A percentile compares a stretch with the other conserved stretches of the same genome.
phyloP scores from a whole-genome alignment of 2,797 vertebrate species.

The Lepus oiostolus region DNA sequence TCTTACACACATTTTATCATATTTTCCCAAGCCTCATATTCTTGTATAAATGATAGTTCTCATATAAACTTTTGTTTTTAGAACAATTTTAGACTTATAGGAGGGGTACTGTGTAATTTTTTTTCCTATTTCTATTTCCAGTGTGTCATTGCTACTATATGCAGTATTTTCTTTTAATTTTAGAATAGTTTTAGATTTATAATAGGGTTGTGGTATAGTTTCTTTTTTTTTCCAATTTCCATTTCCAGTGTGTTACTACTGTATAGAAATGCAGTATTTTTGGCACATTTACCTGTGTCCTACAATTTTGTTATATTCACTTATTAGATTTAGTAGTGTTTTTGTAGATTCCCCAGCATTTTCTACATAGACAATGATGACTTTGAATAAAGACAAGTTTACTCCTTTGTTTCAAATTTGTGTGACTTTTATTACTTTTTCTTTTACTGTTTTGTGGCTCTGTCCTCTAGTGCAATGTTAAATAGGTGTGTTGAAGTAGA shows the following conservation, averaged over 20 bases:
- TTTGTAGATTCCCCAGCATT: too few relatives aligned
- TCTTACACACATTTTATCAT: conserved; percentile 45
- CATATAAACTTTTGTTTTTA: conserved; percentile 29
- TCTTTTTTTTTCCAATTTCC: too few relatives aligned
- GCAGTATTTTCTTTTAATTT: too few relatives aligned
- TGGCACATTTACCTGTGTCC: not conserved
- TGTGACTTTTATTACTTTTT: not conserved
- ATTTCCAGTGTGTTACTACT: too few relatives aligned
- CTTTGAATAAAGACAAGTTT: conserved; percentile 14
- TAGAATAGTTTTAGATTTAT: too few relatives aligned
- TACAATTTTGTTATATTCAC: not conserved
- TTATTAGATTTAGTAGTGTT: not conserved
- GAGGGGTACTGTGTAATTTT: not conserved
- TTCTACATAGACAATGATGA: not conserved
- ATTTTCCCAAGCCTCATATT: conserved; percentile 32
- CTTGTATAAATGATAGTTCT: not conserved
- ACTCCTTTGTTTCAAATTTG: conserved; percentile 11
- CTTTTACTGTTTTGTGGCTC: not conserved
- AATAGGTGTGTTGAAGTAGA: not conserved
- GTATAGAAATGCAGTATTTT: not conserved
- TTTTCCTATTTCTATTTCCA: not conserved
- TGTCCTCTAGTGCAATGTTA: not conserved
- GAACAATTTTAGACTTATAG: not conserved
- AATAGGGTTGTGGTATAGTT: too few relatives aligned
- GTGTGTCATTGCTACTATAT: not conserved